These are phyloP conservation scores for Chaetura pelagica DNA, from an alignment of 2,113 vertebrate genomes.

Conservation along the genomic window DNA sequence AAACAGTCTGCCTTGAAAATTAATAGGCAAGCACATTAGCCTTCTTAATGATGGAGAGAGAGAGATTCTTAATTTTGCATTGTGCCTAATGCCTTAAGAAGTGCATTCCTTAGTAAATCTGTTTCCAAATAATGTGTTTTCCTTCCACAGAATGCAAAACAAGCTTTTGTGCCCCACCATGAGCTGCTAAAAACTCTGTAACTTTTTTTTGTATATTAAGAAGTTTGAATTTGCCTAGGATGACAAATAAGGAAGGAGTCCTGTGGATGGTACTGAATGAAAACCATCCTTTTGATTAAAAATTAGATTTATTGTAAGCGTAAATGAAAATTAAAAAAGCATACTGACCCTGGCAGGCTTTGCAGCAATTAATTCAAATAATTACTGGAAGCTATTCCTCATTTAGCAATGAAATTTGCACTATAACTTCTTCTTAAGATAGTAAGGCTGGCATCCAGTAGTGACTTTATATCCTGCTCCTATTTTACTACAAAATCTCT, in stretches of 20 bases:
- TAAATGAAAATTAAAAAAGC: neutral
- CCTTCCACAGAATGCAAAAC: neutral
- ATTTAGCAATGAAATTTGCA: neutral
- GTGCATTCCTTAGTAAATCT: neutral
- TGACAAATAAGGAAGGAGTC: neutral
- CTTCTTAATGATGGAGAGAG: neutral
- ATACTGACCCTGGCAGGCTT: neutral
- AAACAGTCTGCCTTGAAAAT: neutral
- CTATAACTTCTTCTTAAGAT: neutral
- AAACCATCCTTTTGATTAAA: neutral
- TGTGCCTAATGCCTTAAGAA: neutral
- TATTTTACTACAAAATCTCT: neutral
- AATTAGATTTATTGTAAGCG: neutral
- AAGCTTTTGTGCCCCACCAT: neutral
- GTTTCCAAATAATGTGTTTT: neutral
- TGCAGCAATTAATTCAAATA: neutral
- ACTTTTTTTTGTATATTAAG: neutral
- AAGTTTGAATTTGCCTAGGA: neutral
- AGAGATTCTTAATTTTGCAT: neutral
- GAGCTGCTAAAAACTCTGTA: neutral
- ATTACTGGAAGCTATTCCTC: neutral
- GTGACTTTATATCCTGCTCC: neutral
- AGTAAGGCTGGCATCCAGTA: neutral
- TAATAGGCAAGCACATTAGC: neutral
- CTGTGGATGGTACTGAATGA: neutral